These are phyloP conservation scores for Caranx melampygus DNA, from an alignment of 2,113 vertebrate genomes.

Conservation along the genomic window DNA sequence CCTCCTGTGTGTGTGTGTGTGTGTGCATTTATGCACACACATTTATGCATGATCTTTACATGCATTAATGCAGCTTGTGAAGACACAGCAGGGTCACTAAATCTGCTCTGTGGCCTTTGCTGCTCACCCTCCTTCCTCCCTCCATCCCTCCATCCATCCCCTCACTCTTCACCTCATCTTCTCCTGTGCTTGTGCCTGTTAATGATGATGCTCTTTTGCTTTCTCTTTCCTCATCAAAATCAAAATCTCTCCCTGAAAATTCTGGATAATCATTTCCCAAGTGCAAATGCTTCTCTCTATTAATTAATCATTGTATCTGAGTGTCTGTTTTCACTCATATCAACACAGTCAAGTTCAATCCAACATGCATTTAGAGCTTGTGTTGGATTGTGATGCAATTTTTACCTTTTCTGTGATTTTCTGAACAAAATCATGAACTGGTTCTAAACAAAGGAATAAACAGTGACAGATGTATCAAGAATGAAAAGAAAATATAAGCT, in stretches of 20 bases:
- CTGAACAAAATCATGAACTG: no score
- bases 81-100: constrained; percentile 49
- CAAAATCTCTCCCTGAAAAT: background rate
- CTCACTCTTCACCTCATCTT: background rate
- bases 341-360: background rate
- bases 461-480: background rate
- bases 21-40: constrained; percentile 22
- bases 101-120: constrained; percentile 19
- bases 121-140: constrained; percentile 17
- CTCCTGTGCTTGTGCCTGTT: background rate
- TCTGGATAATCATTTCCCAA: background rate
- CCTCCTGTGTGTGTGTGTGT: constrained; percentile 40
- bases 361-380: background rate
- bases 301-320: background rate
- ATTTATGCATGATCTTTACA: constrained; percentile 64
- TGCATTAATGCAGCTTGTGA: constrained; percentile 51
- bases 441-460: background rate
- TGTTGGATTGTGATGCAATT: no score
- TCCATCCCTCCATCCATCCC: constrained; percentile 6
- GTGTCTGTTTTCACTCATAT: background rate
- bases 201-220: background rate
- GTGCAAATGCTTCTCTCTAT: background rate
- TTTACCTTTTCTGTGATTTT: no score
- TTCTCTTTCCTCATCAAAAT: background rate
- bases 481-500: background rate